A percentile compares a stretch with the other conserved stretches of the same genome.
Conservation (phyloP, 2,113 vertebrate genomes). For the Strix aluco region DNA sequence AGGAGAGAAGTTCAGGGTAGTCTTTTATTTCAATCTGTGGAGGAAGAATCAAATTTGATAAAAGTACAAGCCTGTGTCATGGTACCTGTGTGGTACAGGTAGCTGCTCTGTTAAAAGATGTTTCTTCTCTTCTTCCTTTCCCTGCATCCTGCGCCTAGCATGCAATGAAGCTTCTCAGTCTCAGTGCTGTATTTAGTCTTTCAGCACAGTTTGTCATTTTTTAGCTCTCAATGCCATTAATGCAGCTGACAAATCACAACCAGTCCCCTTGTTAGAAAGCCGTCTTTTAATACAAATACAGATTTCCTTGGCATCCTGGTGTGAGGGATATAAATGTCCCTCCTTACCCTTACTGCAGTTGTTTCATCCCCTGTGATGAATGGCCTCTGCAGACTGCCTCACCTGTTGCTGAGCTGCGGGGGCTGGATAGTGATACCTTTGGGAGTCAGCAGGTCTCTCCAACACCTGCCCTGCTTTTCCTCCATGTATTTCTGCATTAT, state of each 20-base stretch:
- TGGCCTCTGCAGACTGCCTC: slow-evolving; percentile 59
- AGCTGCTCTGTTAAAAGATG: neutral
- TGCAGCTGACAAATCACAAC: slow-evolving; percentile 17
- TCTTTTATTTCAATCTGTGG: neutral
- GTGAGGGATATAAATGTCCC: neutral
- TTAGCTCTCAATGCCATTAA: slow-evolving; percentile 17
- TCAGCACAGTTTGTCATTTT: slow-evolving; percentile 1
- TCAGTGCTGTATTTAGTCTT: slow-evolving; percentile 5
- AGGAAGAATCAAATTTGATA: neutral
- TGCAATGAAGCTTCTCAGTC: neutral
- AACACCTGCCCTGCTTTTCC: neutral
- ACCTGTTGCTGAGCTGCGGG: slow-evolving; percentile 58
- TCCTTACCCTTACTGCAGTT: slow-evolving; percentile 31
- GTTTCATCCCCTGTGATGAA: slow-evolving; percentile 53
- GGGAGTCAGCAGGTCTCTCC: neutral
- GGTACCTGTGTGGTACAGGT: neutral
- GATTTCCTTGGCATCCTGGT: neutral
- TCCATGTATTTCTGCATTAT: neutral
- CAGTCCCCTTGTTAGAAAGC: neutral
- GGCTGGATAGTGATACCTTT: neutral
- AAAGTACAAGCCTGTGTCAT: neutral
- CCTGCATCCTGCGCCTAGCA: neutral
- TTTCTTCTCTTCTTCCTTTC: neutral
- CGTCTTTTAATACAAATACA: neutral
- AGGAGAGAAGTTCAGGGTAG: neutral